phyloP scores from a whole-genome alignment of 2,797 vertebrate species.

The Calcarius lapponicus region DNA sequence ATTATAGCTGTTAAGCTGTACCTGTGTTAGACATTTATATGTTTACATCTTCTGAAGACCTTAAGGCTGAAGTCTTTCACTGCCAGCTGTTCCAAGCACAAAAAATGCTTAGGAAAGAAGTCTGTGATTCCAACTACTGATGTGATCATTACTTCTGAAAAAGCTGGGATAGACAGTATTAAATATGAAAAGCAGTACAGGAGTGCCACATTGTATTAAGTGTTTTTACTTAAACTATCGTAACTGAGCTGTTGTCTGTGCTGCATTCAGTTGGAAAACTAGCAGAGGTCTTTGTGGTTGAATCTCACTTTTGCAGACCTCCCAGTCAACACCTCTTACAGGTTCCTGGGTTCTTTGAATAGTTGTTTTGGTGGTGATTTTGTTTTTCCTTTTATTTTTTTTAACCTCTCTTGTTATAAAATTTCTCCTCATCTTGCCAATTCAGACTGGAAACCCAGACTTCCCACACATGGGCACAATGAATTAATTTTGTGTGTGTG shows the following conservation, averaged over 20 bases:
- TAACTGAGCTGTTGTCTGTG: background rate
- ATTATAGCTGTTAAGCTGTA: background rate
- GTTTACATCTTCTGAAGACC: background rate
- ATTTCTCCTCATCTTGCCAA: background rate
- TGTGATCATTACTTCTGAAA: background rate
- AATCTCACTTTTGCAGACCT: background rate
- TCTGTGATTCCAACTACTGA: background rate
- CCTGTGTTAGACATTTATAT: background rate
- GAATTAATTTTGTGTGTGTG: background rate
- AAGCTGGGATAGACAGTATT: background rate
- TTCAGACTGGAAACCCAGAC: background rate
- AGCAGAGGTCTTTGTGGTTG: background rate
- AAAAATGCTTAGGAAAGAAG: background rate
- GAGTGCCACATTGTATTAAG: background rate
- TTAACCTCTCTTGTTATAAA: background rate
- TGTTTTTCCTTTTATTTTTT: background rate
- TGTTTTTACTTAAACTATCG: background rate
- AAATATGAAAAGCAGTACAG: background rate
- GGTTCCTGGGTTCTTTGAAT: background rate
- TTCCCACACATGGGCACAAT: background rate
- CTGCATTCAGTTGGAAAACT: background rate
- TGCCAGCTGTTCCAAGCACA: background rate
- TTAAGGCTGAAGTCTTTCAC: background rate
- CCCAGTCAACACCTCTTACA: background rate
- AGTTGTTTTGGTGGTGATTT: background rate